Evolutionary conservation across 2,113 vertebrate genomes (phyloP).

Genomic region (Antigone vipio): DNA sequence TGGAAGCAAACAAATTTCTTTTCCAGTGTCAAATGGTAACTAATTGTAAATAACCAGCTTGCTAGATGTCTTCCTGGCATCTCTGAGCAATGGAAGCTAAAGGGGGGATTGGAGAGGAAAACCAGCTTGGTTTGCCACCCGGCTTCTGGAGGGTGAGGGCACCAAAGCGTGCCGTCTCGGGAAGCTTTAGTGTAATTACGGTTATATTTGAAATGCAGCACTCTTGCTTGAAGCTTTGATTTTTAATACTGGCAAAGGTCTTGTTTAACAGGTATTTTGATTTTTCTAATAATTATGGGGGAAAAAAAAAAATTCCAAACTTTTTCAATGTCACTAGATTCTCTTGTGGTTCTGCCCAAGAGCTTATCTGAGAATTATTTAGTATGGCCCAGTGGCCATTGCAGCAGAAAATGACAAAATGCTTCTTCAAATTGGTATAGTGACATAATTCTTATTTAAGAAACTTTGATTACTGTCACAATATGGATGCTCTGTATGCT

Average conservation of each 20-base stretch:
- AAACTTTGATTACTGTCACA: constrained; percentile 1
- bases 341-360: not conserved
- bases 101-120: not conserved
- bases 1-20: not conserved
- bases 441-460: not conserved
- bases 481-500: not conserved
- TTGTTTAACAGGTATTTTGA: not conserved
- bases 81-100: not conserved
- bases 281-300: not conserved
- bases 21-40: not conserved
- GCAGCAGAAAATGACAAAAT: not conserved
- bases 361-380: not conserved
- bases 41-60: not conserved
- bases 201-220: not conserved
- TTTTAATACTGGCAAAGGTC: not conserved
- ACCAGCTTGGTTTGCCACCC: not conserved
- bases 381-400: not conserved
- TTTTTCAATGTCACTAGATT: not conserved
- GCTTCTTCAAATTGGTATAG: not conserved
- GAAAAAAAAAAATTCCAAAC: not conserved
- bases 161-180: not conserved
- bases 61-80: not conserved
- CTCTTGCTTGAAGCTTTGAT: not conserved
- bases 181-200: not conserved
- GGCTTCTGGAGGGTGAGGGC: not conserved